These are phyloP conservation scores for Oplegnathus fasciatus DNA, from an alignment of 2,113 vertebrate genomes.

Conservation along the genomic window DNA sequence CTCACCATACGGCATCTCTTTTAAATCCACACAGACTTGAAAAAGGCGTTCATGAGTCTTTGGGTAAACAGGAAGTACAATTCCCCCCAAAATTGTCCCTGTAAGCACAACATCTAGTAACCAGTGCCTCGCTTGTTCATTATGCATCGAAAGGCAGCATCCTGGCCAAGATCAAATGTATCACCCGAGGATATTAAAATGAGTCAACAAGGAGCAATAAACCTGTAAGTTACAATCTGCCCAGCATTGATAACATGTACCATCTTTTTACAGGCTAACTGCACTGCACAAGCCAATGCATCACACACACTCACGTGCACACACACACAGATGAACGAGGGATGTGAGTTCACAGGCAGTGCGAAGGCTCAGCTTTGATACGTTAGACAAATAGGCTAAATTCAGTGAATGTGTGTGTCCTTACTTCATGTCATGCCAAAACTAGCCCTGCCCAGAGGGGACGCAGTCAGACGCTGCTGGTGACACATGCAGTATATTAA, in stretches of 20 bases:
- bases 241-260: not conserved
- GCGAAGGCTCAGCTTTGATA: slow-evolving; percentile 39
- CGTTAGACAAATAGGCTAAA: slow-evolving; percentile 39
- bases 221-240: slow-evolving; percentile 28
- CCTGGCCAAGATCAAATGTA: slow-evolving; percentile 27
- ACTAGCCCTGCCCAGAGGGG: slow-evolving; percentile 62
- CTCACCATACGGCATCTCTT: not conserved
- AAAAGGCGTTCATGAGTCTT: not conserved
- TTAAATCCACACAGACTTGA: not conserved
- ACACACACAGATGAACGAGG: not conserved
- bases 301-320: not conserved
- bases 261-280: slow-evolving; percentile 12
- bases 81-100: not conserved
- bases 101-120: not conserved
- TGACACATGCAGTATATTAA: slow-evolving; percentile 77
- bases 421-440: slow-evolving; percentile 61
- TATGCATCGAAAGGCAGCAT: not conserved
- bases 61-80: not conserved
- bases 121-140: not conserved
- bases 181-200: slow-evolving; percentile 49
- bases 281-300: not conserved
- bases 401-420: slow-evolving; percentile 55
- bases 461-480: slow-evolving; percentile 62
- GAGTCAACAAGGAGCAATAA: slow-evolving; percentile 52
- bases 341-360: slow-evolving; percentile 32